Evolutionary conservation across 2,888 invertebrate species (phyloP).

Genomic region (Scaptomyza parva): DNA sequence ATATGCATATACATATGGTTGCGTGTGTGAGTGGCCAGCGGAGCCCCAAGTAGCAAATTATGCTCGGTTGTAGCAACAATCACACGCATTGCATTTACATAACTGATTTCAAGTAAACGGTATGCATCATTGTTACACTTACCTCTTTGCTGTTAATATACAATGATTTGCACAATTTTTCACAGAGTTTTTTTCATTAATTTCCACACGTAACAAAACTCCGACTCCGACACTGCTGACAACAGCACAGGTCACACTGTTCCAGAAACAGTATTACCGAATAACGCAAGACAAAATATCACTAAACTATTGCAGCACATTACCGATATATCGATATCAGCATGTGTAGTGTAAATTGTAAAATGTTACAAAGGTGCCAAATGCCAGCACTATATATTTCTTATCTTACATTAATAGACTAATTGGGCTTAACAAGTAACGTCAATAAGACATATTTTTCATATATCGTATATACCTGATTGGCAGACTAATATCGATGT

Average conservation of each 20-base stretch:
- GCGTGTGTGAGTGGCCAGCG: slow-evolving; percentile 55
- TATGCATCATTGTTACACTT: slow-evolving; percentile 42
- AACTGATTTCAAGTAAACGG: slow-evolving; percentile 5
- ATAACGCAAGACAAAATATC: background rate
- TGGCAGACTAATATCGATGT: slow-evolving; percentile 6
- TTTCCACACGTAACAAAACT: slow-evolving; percentile 69
- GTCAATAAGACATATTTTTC: background rate
- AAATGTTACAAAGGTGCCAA: background rate
- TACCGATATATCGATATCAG: slow-evolving; percentile 12
- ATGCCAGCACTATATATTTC: background rate
- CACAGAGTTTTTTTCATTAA: slow-evolving; percentile 39
- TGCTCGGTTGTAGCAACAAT: slow-evolving; percentile 15
- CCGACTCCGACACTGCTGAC: slow-evolving; percentile 57
- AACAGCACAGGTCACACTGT: slow-evolving; percentile 58
- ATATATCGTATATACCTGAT: background rate
- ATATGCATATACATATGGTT: slow-evolving; percentile 39
- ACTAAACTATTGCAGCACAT: background rate
- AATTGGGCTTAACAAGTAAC: background rate
- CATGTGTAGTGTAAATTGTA: background rate
- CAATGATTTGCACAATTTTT: slow-evolving; percentile 67
- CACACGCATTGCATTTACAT: slow-evolving; percentile 20
- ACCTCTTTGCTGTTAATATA: slow-evolving; percentile 52
- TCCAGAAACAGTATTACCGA: slow-evolving; percentile 40
- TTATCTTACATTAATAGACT: background rate
- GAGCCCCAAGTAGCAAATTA: slow-evolving; percentile 53